These are phyloP conservation scores for rat (Rattus norvegicus) DNA, from an alignment of 2,113 vertebrate genomes.

Conservation along the genomic window GRCr8 NC_086039.1:152209501-152210000, in stretches of 20 bases:
- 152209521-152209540: no score
- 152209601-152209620: slow-evolving; percentile 10
- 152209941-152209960: not conserved
- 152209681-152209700: not conserved
- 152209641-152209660: not conserved
- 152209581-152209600: slow-evolving; percentile 26
- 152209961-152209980: not conserved
- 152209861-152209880: not conserved
- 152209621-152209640: slow-evolving; percentile 6
- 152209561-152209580: not conserved
- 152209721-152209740: no score
- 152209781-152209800: not conserved
- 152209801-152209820: not conserved
- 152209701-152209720: not conserved
- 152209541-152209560: no score
- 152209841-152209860: not conserved
- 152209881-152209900: slow-evolving; percentile 1
- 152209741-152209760: no score
- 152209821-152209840: not conserved
- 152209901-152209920: not conserved
- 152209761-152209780: not conserved
- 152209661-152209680: not conserved
- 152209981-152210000: not conserved
- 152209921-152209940: not conserved
- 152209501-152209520: no score